Evolutionary conservation across 2,797 vertebrate genomes (phyloP).

Genomic region (Hippocampus kuda): DNA sequence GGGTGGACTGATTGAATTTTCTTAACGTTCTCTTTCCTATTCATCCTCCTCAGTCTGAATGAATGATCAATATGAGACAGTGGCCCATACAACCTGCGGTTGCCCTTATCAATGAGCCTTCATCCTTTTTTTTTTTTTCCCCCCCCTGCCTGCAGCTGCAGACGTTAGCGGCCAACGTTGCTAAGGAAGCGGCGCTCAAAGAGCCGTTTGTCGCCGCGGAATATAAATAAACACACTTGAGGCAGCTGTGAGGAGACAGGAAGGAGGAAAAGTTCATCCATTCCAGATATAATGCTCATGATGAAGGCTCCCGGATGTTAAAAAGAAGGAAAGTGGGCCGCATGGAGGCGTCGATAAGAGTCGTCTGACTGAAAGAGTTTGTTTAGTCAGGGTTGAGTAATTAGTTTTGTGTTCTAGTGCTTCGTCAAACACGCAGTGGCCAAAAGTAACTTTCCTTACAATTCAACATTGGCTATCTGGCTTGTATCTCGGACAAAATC

Average conservation of each 20-base stretch:
- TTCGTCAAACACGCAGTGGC: no score
- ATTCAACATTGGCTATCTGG: no score
- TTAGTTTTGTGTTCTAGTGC: no score
- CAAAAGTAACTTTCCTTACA: no score
- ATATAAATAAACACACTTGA: not conserved
- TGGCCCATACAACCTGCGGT: not conserved
- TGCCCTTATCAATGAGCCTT: slow-evolving; percentile 54
- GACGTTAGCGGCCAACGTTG: slow-evolving; percentile 46
- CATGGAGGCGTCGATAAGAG: no score
- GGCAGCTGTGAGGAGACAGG: not conserved
- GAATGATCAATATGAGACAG: not conserved
- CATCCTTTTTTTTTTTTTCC: slow-evolving; percentile 13
- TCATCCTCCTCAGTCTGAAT: not conserved
- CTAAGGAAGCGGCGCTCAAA: slow-evolving; percentile 63
- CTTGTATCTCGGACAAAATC: no score
- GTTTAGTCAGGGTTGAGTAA: no score
- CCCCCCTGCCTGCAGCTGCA: slow-evolving; percentile 57
- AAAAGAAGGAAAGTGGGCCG: no score
- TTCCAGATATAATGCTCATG: not conserved
- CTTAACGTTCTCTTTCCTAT: not conserved
- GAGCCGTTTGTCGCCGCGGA: slow-evolving; percentile 36
- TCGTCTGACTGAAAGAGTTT: no score
- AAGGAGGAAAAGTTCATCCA: not conserved
- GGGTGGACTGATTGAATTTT: not conserved
- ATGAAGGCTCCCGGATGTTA: no score